These are phyloP conservation scores for Hyppa rectilinea DNA, from an alignment of 2,888 invertebrate species.

Conservation along the genomic window DNA sequence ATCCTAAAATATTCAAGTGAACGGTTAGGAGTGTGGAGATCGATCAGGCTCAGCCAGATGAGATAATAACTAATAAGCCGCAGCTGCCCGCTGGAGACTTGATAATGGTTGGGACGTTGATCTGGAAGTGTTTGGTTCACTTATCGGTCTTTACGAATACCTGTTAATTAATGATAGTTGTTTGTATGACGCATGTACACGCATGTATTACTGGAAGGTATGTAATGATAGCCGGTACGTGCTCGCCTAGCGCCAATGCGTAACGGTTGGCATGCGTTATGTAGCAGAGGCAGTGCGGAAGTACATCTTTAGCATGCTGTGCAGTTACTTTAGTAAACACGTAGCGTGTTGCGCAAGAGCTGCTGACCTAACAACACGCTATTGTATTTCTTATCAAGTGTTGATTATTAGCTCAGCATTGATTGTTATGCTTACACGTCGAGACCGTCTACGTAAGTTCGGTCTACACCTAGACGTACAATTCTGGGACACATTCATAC, in stretches of 20 bases:
- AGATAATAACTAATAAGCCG: background rate
- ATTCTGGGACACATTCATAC: background rate
- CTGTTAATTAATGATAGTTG: slow-evolving; percentile 6
- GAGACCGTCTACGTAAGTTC: slow-evolving; percentile 13
- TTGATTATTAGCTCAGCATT: slow-evolving; percentile 31
- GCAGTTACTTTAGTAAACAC: slow-evolving; percentile 53
- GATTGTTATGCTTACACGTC: slow-evolving; percentile 25
- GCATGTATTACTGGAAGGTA: slow-evolving; percentile 45
- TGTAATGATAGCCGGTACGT: slow-evolving; percentile 46
- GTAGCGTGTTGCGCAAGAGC: slow-evolving; percentile 58
- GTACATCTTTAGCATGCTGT: slow-evolving; percentile 55
- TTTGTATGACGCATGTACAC: slow-evolving; percentile 8
- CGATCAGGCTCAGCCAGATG: background rate
- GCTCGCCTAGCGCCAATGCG: slow-evolving; percentile 37
- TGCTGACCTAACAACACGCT: slow-evolving; percentile 56
- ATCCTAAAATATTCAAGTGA: background rate
- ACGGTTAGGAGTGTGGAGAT: background rate
- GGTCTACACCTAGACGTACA: background rate
- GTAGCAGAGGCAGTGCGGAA: slow-evolving; percentile 55
- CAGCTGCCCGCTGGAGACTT: background rate
- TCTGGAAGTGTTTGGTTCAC: background rate
- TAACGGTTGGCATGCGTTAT: slow-evolving; percentile 59
- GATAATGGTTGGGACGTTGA: background rate
- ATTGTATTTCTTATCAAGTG: slow-evolving; percentile 48
- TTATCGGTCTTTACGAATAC: background rate